Evolutionary conservation across 2,797 vertebrate genomes (phyloP), one percentile per base, ranked within the genome.

Genomic region (Falco cherrug): DNA sequence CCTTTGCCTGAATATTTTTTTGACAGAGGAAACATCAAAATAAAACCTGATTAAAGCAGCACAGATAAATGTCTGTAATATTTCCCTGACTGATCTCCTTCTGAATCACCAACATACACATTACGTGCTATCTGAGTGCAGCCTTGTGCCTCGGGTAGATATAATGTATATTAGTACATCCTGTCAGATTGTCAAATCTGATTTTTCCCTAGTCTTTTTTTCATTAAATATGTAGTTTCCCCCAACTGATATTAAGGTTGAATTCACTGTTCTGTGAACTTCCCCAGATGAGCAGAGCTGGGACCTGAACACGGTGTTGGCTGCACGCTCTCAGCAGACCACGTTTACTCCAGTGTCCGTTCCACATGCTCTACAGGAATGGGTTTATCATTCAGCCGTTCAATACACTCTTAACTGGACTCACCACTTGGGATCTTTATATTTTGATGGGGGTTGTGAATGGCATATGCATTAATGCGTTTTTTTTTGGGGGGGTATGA

Each of bases 21-120:
- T 78, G 8, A 79, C 54, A 79, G 20, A 5, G 51, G 24, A 90
- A 91, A 82, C 68, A 89, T 96, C 84, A 95, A 87, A 95, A 89
- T 86, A 87, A 96, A 93, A 51, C 75, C 51, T 39, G 81, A 96
- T 97, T 68, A 97, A 95, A 97, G 92, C 83, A 80, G 75, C 65
- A 89, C 16, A 84, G 81, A 80, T 87, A 94, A 94, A 89, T 80
- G 74, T 33, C 71, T 75, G 53, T 90, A 87, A 92, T 94, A 78
- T 51, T 87, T 75, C 37, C 60, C 47, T 91, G 75, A 91, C 54
- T 74, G 81, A 93, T 93, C 71, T 95, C 69, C 65, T 80, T 82
- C 94, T 89, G 88, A 84, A 94, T 82, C 7, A 7, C 68, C 83
- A 80, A 79, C 53, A 47, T 10, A 43, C 45, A 70, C 31, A 75